Evolutionary conservation across 2,888 invertebrate genomes (phyloP).

Genomic region (Crepidodera aurea): DNA sequence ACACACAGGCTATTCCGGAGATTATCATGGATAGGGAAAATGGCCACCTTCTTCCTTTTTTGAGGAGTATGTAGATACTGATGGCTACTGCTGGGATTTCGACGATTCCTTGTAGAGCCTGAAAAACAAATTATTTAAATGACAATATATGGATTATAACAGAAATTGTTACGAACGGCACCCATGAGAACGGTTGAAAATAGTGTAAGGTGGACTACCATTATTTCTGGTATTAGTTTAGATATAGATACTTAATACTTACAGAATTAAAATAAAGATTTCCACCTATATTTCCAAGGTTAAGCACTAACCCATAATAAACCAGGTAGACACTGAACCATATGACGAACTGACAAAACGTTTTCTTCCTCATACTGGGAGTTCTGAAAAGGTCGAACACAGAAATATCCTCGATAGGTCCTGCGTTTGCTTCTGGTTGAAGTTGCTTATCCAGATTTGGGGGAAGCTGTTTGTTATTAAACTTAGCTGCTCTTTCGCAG

Average conservation of each 20-base stretch:
- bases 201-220: too few species aligned
- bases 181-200: too few species aligned
- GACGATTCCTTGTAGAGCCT: conserved; percentile 74
- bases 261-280: conserved; percentile 79
- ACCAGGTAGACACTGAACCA: conserved; percentile 83
- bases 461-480: conserved; percentile 72
- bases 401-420: conserved; percentile 60
- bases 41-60: conserved; percentile 77
- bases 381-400: conserved; percentile 74
- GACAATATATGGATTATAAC: too few species aligned
- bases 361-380: conserved; percentile 70
- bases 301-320: conserved; percentile 79
- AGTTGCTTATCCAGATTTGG: conserved; percentile 75
- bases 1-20: conserved; percentile 74
- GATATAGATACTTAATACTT: conserved; percentile 55
- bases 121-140: too few species aligned
- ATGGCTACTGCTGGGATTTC: conserved; percentile 81
- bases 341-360: conserved; percentile 74
- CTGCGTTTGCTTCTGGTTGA: conserved; percentile 62
- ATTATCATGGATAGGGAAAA: conserved; percentile 73
- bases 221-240: too few species aligned
- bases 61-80: conserved; percentile 78
- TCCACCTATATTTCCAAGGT: conserved; percentile 78
- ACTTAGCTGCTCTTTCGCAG: conserved; percentile 70
- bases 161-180: too few species aligned